Evolutionary conservation across 2,797 vertebrate genomes (phyloP).

Genomic region (Danio tinwini): DNA sequence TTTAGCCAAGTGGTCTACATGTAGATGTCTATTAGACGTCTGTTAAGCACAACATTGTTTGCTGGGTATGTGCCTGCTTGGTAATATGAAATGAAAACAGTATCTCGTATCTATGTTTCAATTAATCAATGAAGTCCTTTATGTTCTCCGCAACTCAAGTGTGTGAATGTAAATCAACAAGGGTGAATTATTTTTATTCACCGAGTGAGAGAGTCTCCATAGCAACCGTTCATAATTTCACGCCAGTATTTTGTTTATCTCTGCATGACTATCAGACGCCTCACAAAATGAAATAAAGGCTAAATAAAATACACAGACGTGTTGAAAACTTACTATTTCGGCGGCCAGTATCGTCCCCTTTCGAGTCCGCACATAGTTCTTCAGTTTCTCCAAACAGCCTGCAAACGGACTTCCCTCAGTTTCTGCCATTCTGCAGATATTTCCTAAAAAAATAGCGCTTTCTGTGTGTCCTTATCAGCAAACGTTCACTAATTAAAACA

Average conservation of each 20-base stretch:
- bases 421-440: slow-evolving; percentile 72
- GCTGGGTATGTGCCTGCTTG: too few relatives aligned
- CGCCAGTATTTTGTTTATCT: neutral
- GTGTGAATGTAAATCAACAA: slow-evolving; percentile 8
- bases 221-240: neutral
- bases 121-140: neutral
- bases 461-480: neutral
- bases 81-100: neutral
- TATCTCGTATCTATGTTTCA: neutral
- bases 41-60: neutral
- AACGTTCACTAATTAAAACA: neutral
- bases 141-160: neutral
- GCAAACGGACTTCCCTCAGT: slow-evolving; percentile 25
- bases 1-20: too few relatives aligned
- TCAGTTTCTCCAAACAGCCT: slow-evolving; percentile 67
- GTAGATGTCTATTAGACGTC: too few relatives aligned
- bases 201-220: neutral
- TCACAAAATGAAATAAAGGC: neutral
- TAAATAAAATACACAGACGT: neutral
- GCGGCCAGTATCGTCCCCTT: slow-evolving; percentile 73
- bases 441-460: neutral
- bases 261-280: too few relatives aligned
- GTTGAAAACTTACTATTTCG: slow-evolving; percentile 77
- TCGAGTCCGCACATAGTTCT: slow-evolving; percentile 71
- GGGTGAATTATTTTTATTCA: neutral